Conservation (phyloP, 2,797 vertebrate genomes). For the Toxotes lorentzi region DNA sequence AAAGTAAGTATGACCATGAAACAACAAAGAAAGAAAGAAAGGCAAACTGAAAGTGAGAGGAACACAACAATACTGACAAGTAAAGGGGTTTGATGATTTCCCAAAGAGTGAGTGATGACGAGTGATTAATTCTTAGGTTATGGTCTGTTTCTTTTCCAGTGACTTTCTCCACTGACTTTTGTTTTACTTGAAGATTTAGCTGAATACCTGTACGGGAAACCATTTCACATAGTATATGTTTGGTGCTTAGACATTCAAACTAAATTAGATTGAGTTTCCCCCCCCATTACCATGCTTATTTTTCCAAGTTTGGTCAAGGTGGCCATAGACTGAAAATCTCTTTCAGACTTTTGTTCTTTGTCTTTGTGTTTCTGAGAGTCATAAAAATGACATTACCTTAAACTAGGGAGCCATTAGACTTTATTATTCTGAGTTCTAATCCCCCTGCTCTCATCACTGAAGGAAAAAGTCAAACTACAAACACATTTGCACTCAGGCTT, state of each 20-base stretch:
- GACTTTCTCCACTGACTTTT: background rate
- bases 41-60: background rate
- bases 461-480: slow-evolving; percentile 49
- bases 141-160: background rate
- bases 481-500: slow-evolving; percentile 21
- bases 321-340: slow-evolving; percentile 16
- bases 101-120: slow-evolving; percentile 10
- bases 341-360: slow-evolving; percentile 30
- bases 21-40: background rate
- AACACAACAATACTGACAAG: background rate
- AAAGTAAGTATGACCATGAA: background rate
- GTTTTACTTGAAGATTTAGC: too few species aligned
- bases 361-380: slow-evolving; percentile 39
- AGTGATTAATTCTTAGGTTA: background rate
- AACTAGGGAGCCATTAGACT: slow-evolving; percentile 61
- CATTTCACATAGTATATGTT: too few species aligned
- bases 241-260: background rate
- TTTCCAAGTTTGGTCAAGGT: slow-evolving; percentile 9
- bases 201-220: too few species aligned
- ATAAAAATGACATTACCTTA: slow-evolving; percentile 62
- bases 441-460: slow-evolving; percentile 52
- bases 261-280: background rate
- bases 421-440: slow-evolving; percentile 67
- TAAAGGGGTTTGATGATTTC: background rate
- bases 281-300: background rate